Evolutionary conservation across 2,888 invertebrate genomes (phyloP).

Genomic region (Trypoxylon attenuatum): DNA sequence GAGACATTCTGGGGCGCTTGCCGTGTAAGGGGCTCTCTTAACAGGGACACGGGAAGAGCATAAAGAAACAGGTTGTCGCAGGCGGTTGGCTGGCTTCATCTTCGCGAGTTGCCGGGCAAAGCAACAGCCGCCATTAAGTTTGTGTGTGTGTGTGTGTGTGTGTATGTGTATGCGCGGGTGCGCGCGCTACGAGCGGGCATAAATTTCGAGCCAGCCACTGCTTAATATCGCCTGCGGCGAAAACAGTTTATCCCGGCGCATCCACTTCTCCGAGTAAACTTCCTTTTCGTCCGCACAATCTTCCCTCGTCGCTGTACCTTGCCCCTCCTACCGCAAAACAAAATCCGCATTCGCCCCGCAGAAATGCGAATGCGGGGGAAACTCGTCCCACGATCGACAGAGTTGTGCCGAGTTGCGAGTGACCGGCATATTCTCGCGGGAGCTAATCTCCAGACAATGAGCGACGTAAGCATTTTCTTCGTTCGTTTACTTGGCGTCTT

Average conservation of each 20-base stretch:
- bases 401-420: too few relatives aligned
- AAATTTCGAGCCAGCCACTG: constrained; percentile 38
- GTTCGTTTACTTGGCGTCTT: too few relatives aligned
- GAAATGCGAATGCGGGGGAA: too few relatives aligned
- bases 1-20: neutral
- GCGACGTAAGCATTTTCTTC: too few relatives aligned
- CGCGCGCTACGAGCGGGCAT: constrained; percentile 22
- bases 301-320: too few relatives aligned
- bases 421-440: too few relatives aligned
- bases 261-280: constrained; percentile 24
- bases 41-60: neutral
- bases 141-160: too few relatives aligned
- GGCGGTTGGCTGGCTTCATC: neutral
- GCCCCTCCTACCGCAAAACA: too few relatives aligned
- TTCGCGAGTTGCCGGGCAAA: neutral
- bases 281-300: constrained; percentile 32
- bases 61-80: constrained; percentile 1
- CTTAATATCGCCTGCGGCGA: constrained; percentile 63
- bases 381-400: too few relatives aligned
- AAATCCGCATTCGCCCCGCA: too few relatives aligned
- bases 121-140: constrained; percentile 8
- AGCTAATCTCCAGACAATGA: too few relatives aligned
- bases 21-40: neutral
- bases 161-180: too few relatives aligned
- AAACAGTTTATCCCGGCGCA: constrained; percentile 31